Evolutionary conservation across 2,113 vertebrate genomes (phyloP).

Genomic region (Larimichthys polyactis): DNA sequence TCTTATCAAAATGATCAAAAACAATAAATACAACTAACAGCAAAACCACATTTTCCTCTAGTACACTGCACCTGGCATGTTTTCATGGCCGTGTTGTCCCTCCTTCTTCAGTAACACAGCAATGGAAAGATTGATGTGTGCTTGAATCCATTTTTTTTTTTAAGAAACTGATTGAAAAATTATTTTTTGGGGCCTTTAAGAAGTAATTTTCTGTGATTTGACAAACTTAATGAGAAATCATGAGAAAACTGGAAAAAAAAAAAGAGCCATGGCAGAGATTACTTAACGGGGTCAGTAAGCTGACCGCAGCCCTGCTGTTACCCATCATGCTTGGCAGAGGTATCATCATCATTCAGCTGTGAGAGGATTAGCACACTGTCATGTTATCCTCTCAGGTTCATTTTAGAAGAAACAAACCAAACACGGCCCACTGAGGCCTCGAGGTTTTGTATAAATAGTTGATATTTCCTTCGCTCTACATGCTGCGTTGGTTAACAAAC

Average conservation of each 20-base stretch:
- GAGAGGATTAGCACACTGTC: constrained; percentile 47
- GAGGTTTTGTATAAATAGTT: constrained; percentile 30
- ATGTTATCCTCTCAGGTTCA: constrained; percentile 42
- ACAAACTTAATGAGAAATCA: neutral
- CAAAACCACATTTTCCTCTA: no score
- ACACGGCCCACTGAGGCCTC: constrained; percentile 23
- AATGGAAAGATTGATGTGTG: no score
- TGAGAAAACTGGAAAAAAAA: neutral
- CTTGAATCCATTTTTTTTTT: no score
- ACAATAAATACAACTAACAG: no score
- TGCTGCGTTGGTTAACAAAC: constrained; percentile 35
- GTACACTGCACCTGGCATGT: no score
- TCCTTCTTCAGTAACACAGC: no score
- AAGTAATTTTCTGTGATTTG: no score
- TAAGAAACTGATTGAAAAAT: neutral
- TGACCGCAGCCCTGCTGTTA: constrained; percentile 39
- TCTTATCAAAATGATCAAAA: no score
- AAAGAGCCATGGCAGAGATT: neutral
- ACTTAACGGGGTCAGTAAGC: constrained; percentile 33
- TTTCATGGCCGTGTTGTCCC: no score
- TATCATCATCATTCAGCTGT: constrained; percentile 27
- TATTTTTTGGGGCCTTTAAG: no score
- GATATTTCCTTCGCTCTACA: constrained; percentile 36
- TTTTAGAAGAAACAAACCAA: constrained; percentile 43
- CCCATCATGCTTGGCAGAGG: constrained; percentile 49